Conservation (phyloP, 2,797 vertebrate species). For the Peromyscus nudipes region DNA sequence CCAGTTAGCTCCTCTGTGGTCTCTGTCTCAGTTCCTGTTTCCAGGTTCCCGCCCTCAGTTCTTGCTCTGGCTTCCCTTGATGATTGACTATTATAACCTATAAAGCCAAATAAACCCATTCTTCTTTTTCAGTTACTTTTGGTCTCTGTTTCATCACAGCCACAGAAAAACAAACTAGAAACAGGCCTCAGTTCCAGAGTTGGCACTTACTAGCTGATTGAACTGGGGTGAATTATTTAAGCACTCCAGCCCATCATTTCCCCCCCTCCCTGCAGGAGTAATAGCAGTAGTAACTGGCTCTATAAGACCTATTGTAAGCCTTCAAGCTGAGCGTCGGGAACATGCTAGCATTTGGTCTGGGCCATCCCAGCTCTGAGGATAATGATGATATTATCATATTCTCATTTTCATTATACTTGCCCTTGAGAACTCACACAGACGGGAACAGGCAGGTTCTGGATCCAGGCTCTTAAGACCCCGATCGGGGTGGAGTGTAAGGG, state of each 20-base stretch:
- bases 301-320: background rate
- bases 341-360: constrained; percentile 11
- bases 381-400: constrained; percentile 3
- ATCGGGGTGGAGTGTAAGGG: background rate
- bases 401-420: constrained; percentile 9
- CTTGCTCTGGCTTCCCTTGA: background rate
- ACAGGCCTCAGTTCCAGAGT: background rate
- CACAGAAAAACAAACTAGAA: background rate
- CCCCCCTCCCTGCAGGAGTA: background rate
- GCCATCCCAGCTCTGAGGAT: background rate
- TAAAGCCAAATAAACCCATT: background rate
- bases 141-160: background rate
- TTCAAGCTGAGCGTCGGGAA: constrained; percentile 34
- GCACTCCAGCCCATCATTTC: background rate
- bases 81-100: background rate
- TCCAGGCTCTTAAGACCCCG: background rate
- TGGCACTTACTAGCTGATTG: background rate
- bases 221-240: background rate
- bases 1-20: background rate
- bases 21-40: background rate
- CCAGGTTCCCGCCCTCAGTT: background rate
- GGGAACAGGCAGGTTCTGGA: background rate
- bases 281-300: background rate
- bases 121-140: background rate
- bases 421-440: constrained; percentile 45